A percentile compares a stretch with the other conserved stretches of the same genome.
Conservation (phyloP, 2,888 invertebrate genomes). For the Drepana falcataria region DNA sequence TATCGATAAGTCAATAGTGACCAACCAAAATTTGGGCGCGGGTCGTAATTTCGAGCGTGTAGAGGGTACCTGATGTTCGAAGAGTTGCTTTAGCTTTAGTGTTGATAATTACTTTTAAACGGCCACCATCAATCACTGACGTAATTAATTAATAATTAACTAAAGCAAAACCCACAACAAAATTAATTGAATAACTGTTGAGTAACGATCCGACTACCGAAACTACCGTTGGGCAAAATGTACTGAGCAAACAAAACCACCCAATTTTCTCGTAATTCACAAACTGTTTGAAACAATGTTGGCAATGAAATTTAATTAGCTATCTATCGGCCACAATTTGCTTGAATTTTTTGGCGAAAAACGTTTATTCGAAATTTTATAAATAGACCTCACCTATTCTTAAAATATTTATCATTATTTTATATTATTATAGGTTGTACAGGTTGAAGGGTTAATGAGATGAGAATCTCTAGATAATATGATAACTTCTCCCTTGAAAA, state of each 20-base stretch:
- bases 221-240: not conserved
- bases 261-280: slow-evolving; percentile 10
- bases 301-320: slow-evolving; percentile 30
- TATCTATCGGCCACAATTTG: slow-evolving; percentile 21
- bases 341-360: slow-evolving; percentile 20
- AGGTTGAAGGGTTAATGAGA: no score
- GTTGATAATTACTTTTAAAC: not conserved
- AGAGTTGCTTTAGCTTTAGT: no score
- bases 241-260: slow-evolving; percentile 1
- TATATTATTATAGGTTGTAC: no score
- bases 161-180: not conserved
- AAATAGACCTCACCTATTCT: slow-evolving; percentile 15
- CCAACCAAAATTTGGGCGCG: not conserved
- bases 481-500: no score
- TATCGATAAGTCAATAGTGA: not conserved
- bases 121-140: not conserved
- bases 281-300: slow-evolving; percentile 13
- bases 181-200: not conserved
- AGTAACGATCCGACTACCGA: not conserved
- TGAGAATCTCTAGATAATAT: no score
- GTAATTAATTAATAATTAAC: not conserved
- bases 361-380: slow-evolving; percentile 20
- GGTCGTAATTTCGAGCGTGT: not conserved
- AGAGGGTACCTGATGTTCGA: no score
- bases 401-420: no score